A percentile compares a stretch with the other conserved stretches of the same genome.
These are phyloP conservation scores for Adelognathus sp. DNA, from an alignment of 2,888 invertebrate genomes.

Conservation along the genomic window DNA sequence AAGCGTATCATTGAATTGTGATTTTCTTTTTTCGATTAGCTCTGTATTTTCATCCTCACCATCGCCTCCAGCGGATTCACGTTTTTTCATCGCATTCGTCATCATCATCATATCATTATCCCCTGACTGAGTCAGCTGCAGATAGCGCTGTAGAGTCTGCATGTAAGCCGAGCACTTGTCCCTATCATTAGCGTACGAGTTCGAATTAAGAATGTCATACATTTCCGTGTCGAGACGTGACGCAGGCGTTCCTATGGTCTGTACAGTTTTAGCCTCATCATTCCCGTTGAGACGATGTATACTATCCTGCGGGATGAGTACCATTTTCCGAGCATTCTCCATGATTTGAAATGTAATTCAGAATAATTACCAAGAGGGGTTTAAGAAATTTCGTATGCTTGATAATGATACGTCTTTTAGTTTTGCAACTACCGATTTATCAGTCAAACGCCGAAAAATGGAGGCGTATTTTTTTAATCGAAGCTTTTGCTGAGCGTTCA, in stretches of 20 bases:
- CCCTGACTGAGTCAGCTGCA: neutral
- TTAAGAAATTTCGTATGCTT: neutral
- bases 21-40: no score
- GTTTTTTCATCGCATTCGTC: no score
- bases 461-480: neutral
- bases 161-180: neutral
- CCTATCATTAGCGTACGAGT: no score
- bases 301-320: neutral
- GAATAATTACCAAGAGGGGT: neutral
- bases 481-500: neutral
- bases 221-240: neutral
- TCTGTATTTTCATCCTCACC: no score
- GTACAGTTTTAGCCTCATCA: neutral
- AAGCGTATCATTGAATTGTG: neutral
- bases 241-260: neutral
- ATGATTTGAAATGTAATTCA: neutral
- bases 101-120: no score
- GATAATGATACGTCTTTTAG: neutral
- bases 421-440: neutral
- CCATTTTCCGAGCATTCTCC: slow-evolving; percentile 2
- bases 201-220: neutral
- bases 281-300: neutral
- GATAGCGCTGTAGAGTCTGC: neutral
- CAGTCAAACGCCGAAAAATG: neutral
- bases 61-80: no score